Evolutionary conservation across 2,797 vertebrate species (phyloP), one percentile per base, ranked within the genome.

Genomic region (Crypturellus tataupa): DNA sequence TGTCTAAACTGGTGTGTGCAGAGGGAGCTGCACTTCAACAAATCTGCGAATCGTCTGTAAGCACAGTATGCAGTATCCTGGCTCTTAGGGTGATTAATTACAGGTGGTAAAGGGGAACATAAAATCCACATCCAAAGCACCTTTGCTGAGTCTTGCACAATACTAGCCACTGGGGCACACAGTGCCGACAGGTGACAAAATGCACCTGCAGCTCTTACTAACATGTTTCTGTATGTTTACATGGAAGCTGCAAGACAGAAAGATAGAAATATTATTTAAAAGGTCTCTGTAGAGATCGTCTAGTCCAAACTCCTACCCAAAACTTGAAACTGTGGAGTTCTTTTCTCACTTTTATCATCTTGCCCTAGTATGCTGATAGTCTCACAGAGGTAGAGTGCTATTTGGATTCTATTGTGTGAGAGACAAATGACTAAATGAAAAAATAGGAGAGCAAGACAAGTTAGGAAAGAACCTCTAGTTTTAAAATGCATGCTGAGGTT

Each of bases 101-200:
- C 80, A 87, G 90, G 55, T 85, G 85, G 25, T 51, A 67, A 77
- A 77, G 72, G 55, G 55, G 44, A 85, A 39, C 40, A 55, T 58
- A 49, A 72, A 59, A 69, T 65, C 21, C 51, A 64, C 0, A 0
- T 37, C 9, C 6, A 87, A 85, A 86, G 58, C 55, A 44, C 67
- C 55, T 91, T 72, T 67, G 40, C 40, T 44, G 40, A 37, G 51
- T 42, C n/a, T 44, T 80, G 33, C 35, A 56, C 7, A 1, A 16
- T 85, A 80, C 58, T 58, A 65, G 56, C 59, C 69, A 29, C 39
- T 59, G 33, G 1, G 2, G 42, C 27, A 55, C 31, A 21, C n/a
- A 17, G 35, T 47, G 44, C 80, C 87, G 80, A 49, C 60, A 73
- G 75, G 71, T 85, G 75, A 73, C 87, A 92, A 75, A 95, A 47